Conservation (phyloP, 2,888 invertebrate species). For the Carterocephalus palaemon region DNA sequence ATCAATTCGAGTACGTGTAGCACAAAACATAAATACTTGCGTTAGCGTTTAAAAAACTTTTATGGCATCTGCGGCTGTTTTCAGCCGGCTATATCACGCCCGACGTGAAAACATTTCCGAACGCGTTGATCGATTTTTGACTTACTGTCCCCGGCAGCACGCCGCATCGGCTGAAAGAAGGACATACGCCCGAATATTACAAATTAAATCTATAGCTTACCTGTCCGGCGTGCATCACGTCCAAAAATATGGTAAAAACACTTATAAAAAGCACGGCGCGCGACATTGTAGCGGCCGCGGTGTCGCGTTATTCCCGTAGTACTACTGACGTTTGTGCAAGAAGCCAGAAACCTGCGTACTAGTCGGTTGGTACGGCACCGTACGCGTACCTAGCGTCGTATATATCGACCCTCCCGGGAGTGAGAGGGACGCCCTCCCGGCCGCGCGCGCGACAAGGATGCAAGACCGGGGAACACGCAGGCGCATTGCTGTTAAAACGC, state of each 20-base stretch:
- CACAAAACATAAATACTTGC: slow-evolving; percentile 42
- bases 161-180: slow-evolving; percentile 30
- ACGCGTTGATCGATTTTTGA: slow-evolving; percentile 73
- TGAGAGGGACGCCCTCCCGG: slow-evolving; percentile 45
- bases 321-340: slow-evolving; percentile 58
- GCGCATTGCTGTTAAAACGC: slow-evolving; percentile 65
- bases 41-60: slow-evolving; percentile 49
- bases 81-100: slow-evolving; percentile 62
- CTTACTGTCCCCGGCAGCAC: slow-evolving; percentile 44
- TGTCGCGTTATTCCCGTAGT: slow-evolving; percentile 53
- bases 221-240: slow-evolving; percentile 78
- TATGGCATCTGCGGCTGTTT: slow-evolving; percentile 59
- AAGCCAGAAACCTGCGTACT: slow-evolving; percentile 76
- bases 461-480: slow-evolving; percentile 63
- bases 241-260: slow-evolving; percentile 80
- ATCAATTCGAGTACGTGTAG: slow-evolving; percentile 35
- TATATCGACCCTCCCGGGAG: slow-evolving; percentile 75
- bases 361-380: slow-evolving; percentile 59
- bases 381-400: slow-evolving; percentile 73
- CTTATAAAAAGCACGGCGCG: slow-evolving; percentile 80
- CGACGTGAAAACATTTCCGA: slow-evolving; percentile 69
- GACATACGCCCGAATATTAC: slow-evolving; percentile 32
- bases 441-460: slow-evolving; percentile 45
- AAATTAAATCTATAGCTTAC: slow-evolving; percentile 54
- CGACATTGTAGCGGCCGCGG: slow-evolving; percentile 80